Base-by-base conservation (phyloP, 2,113 vertebrate species). In the Takifugu bimaculatus region DNA sequence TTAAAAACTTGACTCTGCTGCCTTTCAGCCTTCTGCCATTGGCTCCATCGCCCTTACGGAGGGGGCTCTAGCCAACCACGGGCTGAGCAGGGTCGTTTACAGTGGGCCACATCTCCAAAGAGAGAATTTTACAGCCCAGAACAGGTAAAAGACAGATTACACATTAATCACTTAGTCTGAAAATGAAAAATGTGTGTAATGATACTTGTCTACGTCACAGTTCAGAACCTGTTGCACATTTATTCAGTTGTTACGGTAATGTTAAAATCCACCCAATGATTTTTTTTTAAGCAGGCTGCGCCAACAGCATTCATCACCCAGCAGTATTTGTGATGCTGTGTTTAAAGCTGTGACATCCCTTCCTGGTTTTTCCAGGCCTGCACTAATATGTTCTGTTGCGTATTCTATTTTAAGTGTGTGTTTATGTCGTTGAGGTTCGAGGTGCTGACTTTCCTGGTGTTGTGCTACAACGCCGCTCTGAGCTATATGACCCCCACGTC, bases 1-100 rank as follows among this genome's bases (percentile, higher is more conserved):
- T 42, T 4, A 27, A 65, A 65, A 6, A 20, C n/a, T 53, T 51
- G 63, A 50, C 49, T 3, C 29, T 3, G 4, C 62, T 47, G 26
- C 0, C 54, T 29, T 47, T 3, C 42, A 99, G 97, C 96, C 96
- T 75, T 98, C 95, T 47, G 90, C 94, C 64, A 95, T 99, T 76
- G 97, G 97, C 59, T 98, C 96, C 72, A 92, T 98, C 84, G 97
- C 94, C 74, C 92, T 98, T 50, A 98, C 96, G 0, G 97, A 99
- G 85, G 96, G 96, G 45, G 96, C 97, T 60, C 82, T 99, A 51
- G 95, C 95, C 1, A 95, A 96, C 82, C 97, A 98, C 5, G 97
- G 95, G 20, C 90, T 98, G 71, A 94, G 93, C 72, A 93, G 91
- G 79, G 95, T 99, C 48, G 93, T 97, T 51, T 98, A 97, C 88